Evolutionary conservation across 2,888 invertebrate genomes (phyloP).

Genomic region (Eugnorisma glareosa): DNA sequence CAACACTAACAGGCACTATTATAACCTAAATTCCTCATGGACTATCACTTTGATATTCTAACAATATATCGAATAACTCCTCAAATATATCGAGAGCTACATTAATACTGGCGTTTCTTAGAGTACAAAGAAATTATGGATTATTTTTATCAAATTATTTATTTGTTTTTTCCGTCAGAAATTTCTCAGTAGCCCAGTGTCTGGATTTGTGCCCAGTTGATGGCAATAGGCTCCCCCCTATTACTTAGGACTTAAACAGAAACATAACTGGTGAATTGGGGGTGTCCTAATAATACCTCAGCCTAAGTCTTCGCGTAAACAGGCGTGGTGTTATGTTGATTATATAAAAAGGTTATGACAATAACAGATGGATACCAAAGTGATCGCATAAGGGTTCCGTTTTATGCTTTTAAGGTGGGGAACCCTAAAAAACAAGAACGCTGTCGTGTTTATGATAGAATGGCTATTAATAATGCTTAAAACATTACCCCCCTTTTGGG

Average conservation of each 20-base stretch:
- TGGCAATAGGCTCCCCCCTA: neutral
- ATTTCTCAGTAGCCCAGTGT: neutral
- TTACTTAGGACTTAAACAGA: too few species aligned
- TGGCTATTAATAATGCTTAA: neutral
- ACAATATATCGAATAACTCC: slow-evolving; percentile 22
- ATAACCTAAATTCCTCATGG: slow-evolving; percentile 21
- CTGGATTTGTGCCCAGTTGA: neutral
- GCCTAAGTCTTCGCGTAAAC: neutral
- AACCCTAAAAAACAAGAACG: neutral
- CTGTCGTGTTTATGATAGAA: neutral
- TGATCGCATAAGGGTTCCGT: neutral
- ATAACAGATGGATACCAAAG: too few species aligned
- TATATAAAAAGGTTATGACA: too few species aligned
- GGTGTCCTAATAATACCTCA: neutral
- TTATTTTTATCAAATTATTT: neutral
- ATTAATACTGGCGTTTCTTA: slow-evolving; percentile 23
- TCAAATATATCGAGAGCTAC: slow-evolving; percentile 15
- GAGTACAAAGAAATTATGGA: neutral
- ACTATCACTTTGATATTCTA: slow-evolving; percentile 17
- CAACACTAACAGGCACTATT: slow-evolving; percentile 16
- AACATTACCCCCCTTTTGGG: neutral
- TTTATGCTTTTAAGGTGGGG: neutral
- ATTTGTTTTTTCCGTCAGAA: neutral
- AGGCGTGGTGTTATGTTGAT: too few species aligned
- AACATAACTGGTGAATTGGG: neutral